Conservation (phyloP, 2,888 invertebrate species). For the Leuctra nigra region DNA sequence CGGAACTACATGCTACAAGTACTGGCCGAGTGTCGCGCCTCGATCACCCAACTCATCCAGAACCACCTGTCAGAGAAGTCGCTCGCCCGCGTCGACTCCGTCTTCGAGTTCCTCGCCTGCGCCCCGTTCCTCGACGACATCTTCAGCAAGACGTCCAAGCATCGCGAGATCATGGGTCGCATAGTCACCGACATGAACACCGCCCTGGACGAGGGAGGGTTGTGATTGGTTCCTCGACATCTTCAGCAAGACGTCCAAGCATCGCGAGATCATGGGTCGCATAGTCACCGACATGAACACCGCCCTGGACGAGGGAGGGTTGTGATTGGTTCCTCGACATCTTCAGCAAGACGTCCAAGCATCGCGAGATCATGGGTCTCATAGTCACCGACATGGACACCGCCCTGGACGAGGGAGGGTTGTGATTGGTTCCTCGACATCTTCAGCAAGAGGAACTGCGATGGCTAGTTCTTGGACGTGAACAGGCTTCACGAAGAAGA, state of each 20-base stretch:
- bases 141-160: conserved; percentile 55
- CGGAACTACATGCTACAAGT: conserved; percentile 71
- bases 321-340: conserved; percentile 47
- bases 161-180: conserved; percentile 53
- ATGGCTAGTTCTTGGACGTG: too few species aligned
- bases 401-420: conserved; percentile 54
- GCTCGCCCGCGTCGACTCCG: conserved; percentile 65
- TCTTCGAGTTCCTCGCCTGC: conserved; percentile 63
- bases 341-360: conserved; percentile 55
- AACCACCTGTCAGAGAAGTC: conserved; percentile 83
- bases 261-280: conserved; percentile 53
- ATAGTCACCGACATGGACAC: conserved; percentile 60
- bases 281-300: conserved; percentile 61
- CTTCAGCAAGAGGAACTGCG: too few species aligned
- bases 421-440: too few species aligned
- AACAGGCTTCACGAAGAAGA: too few species aligned
- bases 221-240: conserved; percentile 47
- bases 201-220: conserved; percentile 54
- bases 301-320: conserved; percentile 54
- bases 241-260: conserved; percentile 55
- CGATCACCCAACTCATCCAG: conserved; percentile 67
- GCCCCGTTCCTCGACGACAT: conserved; percentile 55
- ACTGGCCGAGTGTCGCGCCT: conserved; percentile 67
- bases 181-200: conserved; percentile 61
- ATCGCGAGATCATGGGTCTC: conserved; percentile 53